Evolutionary conservation across 92 coral and sea anemone species (phyloP), one percentile per base, ranked within the genome.

Genomic region (Umimayanthus kanabou): DNA sequence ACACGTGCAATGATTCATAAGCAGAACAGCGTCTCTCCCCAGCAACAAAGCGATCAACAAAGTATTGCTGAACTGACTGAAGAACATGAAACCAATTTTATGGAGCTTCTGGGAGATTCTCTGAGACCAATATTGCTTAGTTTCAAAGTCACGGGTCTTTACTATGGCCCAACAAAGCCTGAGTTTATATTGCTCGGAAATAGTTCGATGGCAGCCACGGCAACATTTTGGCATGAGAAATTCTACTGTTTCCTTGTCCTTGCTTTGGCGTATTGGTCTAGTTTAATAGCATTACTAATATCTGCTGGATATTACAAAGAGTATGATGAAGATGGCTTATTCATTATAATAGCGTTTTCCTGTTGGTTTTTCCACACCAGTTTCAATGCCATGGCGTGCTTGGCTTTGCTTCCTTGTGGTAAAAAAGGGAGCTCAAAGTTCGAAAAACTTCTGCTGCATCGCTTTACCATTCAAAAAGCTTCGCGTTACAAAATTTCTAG

Each of bases 101-200:
- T 49, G 39, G 87, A 83, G 16, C n/a, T 83, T 9, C 23, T 83
- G 10, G 78, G 87, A 15, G 87, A 47, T 25, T 67, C 64, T 69
- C 55, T 83, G 61, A 70, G 78, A 70, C 87, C 87, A 70, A 3
- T 70, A 1, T 26, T 83, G 77, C 64, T 83, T 14, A 83, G 87
- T 70, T 50, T 83, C 23, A 83, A 83, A n/a, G 2, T 83, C 18
- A 15, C 30, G 39, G 87, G 87, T 14, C 66, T 83, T 11, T 83
- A 70, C 45, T 83, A 83, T 22, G 87, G 87, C 47, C 76, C 76
- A 45, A 83, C 78, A 83, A 45, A 45, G n/a, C 22, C 77, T 26
- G 47, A 47, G 15, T n/a, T 8, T 4, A 80, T 80, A 33, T 80
- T 33, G 58, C 64, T 29, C n/a, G 43, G 65, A 25, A 49, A 70